Conservation (phyloP, 2,888 invertebrate genomes). For the Noctuana brunneofusca region DNA sequence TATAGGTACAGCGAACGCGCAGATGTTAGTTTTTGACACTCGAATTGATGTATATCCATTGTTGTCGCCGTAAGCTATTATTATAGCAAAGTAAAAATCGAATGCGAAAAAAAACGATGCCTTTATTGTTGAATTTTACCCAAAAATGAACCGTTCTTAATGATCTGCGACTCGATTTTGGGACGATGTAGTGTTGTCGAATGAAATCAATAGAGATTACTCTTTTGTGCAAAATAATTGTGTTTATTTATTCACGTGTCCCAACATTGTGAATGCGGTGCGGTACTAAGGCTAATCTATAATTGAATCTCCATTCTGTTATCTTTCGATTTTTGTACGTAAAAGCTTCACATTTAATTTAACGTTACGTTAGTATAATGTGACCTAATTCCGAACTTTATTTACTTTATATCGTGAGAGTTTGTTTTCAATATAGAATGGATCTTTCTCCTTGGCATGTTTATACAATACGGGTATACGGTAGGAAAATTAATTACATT, state of each 20-base stretch:
- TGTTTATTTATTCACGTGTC: slow-evolving; percentile 82
- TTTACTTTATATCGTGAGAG: slow-evolving; percentile 14
- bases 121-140: slow-evolving; percentile 61
- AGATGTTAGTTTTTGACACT: slow-evolving; percentile 84
- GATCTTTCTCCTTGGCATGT: slow-evolving; percentile 8
- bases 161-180: slow-evolving; percentile 60
- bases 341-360: slow-evolving; percentile 46
- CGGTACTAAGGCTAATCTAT: slow-evolving; percentile 78
- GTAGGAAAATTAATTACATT: slow-evolving; percentile 10
- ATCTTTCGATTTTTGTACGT: slow-evolving; percentile 66
- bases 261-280: slow-evolving; percentile 74
- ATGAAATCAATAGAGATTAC: slow-evolving; percentile 76
- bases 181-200: slow-evolving; percentile 53
- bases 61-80: slow-evolving; percentile 67
- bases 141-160: slow-evolving; percentile 62
- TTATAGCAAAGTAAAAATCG: slow-evolving; percentile 71
- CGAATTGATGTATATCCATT: slow-evolving; percentile 79
- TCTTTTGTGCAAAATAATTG: slow-evolving; percentile 76
- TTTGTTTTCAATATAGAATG: slow-evolving; percentile 14
- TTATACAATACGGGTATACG: background rate
- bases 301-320: slow-evolving; percentile 80
- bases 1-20: slow-evolving; percentile 78
- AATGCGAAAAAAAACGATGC: slow-evolving; percentile 59
- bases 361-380: slow-evolving; percentile 16
- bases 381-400: slow-evolving; percentile 25